A percentile compares a stretch with the other conserved stretches of the same genome.
phyloP scores from a whole-genome alignment of 2,888 invertebrate genomes.

The Nomada lathburiana region DNA sequence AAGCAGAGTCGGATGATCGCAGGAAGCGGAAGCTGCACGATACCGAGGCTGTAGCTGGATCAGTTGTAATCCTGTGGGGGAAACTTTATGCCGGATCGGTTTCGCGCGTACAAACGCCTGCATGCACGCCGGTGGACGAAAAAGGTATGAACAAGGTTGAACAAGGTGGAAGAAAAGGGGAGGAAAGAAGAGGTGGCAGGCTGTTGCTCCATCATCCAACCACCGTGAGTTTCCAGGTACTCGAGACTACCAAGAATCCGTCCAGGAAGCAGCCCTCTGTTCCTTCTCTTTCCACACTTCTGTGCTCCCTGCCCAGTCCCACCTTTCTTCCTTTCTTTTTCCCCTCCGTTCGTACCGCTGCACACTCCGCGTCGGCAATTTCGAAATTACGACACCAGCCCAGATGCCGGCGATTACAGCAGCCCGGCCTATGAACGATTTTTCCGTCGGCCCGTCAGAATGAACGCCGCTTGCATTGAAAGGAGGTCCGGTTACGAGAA shows the following conservation, averaged over 20 bases:
- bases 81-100: constrained; percentile 44
- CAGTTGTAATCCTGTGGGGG: constrained; percentile 53
- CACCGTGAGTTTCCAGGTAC: constrained; percentile 59
- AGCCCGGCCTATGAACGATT: constrained; percentile 8
- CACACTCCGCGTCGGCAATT: constrained; percentile 30
- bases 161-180: constrained; percentile 24
- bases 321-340: not conserved
- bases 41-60: constrained; percentile 32
- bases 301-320: constrained; percentile 19
- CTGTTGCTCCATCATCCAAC: constrained; percentile 62
- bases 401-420: constrained; percentile 47
- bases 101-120: constrained; percentile 49
- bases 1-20: constrained; percentile 19
- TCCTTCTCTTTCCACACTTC: constrained; percentile 30
- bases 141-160: not conserved
- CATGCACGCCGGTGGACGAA: constrained; percentile 1
- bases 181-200: constrained; percentile 45
- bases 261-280: constrained; percentile 64
- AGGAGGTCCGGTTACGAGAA: not conserved
- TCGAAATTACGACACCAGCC: constrained; percentile 53
- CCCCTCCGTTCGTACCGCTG: constrained; percentile 15
- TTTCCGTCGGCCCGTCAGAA: not conserved
- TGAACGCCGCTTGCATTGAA: not conserved
- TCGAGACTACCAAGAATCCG: constrained; percentile 42
- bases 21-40: constrained; percentile 60